Base-by-base conservation (phyloP, 2,888 invertebrate species). In the Drosophila seclusa region DNA sequence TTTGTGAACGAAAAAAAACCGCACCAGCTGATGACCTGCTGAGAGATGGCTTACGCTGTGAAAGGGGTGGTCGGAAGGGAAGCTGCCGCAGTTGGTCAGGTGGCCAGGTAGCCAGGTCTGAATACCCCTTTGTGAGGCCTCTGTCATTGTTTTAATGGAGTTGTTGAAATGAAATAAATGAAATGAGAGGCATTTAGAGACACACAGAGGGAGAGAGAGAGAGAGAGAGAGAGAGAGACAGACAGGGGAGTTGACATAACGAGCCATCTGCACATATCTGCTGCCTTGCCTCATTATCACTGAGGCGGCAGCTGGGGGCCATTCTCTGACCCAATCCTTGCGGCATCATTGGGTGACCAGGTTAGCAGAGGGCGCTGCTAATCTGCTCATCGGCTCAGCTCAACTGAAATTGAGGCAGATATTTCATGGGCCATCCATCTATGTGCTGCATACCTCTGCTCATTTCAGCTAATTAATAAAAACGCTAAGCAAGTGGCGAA, bases 101-200 rank as follows among this genome's bases (percentile, higher is more conserved):
- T 61, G 58, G 68, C 29, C 11, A n/a, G 21, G 31, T 31, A n/a
- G 54, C 38, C 57, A 57, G 42, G 57, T 57, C 16, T 21, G 31
- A 3, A 21, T n/a, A 59, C 54, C 36, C 60, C 34, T 45, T 49
- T 63, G 42, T 62, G 57, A 16, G 48, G 32, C 34, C 63, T 69
- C 80, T 82, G 77, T 83, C 67, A 60, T 61, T 57, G 59, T 73
- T 72, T 67, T 85, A 84, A 87, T 84, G 86, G 83, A 77, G 73
- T 61, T 80, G 83, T 77, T 68, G 53, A 80, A 78, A 78, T 50
- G 21, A 78, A 68, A 77, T 67, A 73, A 77, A 78, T 50, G 40
- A 80, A 76, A 78, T 66, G 76, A 65, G 62, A 36, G 52, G 59
- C 79, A 71, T 63, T 78, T 79, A 66, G 55, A n/a, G 21, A 42